Conservation (phyloP, 2,797 vertebrate genomes). For the Lemur catta region DNA sequence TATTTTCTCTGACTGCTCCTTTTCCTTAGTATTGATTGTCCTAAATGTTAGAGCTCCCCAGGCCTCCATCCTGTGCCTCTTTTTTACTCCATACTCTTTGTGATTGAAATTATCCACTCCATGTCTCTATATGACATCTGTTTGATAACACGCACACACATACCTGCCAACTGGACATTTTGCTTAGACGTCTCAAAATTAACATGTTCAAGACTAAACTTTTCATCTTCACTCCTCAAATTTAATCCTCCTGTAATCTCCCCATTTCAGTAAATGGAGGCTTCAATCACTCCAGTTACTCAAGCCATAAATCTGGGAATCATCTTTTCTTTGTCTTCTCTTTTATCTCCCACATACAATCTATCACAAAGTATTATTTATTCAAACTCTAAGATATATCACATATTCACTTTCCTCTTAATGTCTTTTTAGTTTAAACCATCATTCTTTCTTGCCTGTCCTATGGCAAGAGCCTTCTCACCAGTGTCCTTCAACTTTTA, state of each 20-base stretch:
- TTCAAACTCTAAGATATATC: not conserved
- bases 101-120: not conserved
- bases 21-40: not conserved
- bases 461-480: not conserved
- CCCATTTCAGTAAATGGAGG: not conserved
- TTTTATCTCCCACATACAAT: not conserved
- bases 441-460: not conserved
- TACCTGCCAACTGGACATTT: not conserved
- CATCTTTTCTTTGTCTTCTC: not conserved
- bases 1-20: not conserved
- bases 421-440: not conserved
- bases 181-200: not conserved
- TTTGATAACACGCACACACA: not conserved
- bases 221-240: not conserved
- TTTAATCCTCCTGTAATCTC: not conserved
- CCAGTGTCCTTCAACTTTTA: not conserved
- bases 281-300: not conserved
- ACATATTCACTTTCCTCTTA: not conserved
- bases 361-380: not conserved
- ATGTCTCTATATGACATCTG: not conserved
- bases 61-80: not conserved
- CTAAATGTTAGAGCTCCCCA: not conserved
- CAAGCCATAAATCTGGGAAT: not conserved
- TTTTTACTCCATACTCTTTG: not conserved
- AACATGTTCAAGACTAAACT: not conserved